Conservation (phyloP, 2,888 invertebrate genomes). For the Maniola hyperantus region DNA sequence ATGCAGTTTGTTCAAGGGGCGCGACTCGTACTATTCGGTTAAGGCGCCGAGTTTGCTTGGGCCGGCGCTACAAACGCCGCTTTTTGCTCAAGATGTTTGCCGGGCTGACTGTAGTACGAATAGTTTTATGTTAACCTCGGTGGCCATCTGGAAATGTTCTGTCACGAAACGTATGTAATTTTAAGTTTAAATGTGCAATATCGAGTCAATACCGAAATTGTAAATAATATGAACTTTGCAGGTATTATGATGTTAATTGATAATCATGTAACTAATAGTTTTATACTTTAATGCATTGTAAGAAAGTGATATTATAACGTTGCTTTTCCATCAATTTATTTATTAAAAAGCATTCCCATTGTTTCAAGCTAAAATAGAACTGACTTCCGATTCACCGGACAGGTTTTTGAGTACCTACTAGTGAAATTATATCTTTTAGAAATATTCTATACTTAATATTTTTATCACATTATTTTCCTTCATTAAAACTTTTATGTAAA, state of each 20-base stretch:
- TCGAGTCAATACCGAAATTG: constrained; percentile 57
- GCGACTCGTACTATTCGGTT: too few species aligned
- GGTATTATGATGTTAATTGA: constrained; percentile 46
- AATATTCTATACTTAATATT: constrained; percentile 76
- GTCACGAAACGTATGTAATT: constrained; percentile 63
- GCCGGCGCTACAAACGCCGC: too few species aligned
- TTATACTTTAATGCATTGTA: constrained; percentile 53
- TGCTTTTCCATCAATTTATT: constrained; percentile 66
- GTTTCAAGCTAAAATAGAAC: constrained; percentile 57
- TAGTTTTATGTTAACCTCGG: constrained; percentile 40
- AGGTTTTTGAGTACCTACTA: constrained; percentile 47
- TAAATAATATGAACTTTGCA: constrained; percentile 59
- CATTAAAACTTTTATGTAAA: constrained; percentile 68
- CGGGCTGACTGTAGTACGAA: constrained; percentile 5
- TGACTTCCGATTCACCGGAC: constrained; percentile 58
- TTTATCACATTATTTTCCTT: constrained; percentile 80
- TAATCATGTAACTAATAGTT: constrained; percentile 53
- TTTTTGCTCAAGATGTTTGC: too few species aligned
- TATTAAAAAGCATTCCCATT: constrained; percentile 77
- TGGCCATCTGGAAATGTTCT: constrained; percentile 55
- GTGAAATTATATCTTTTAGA: constrained; percentile 71
- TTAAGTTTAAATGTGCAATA: constrained; percentile 81
- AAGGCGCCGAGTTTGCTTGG: too few species aligned
- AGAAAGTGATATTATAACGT: constrained; percentile 53
- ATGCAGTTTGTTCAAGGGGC: too few species aligned